Conservation (phyloP, 2,888 invertebrate genomes). For the Scrobipalpa costella region DNA sequence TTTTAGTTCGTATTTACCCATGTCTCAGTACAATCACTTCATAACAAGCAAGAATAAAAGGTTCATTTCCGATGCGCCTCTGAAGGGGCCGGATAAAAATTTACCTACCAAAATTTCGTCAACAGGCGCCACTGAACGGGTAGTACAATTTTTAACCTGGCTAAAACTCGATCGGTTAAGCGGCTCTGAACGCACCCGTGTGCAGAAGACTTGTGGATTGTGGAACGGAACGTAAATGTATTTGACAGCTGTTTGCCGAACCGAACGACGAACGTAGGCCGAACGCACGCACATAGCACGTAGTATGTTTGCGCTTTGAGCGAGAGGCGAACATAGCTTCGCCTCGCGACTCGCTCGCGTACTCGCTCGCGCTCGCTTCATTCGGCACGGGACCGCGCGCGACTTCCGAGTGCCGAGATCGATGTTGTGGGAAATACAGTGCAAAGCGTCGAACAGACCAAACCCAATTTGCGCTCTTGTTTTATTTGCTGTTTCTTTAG, state of each 20-base stretch:
- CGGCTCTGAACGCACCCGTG: too few species aligned
- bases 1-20: too few species aligned
- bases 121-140: too few species aligned
- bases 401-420: conserved; percentile 53
- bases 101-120: too few species aligned
- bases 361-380: conserved; percentile 51
- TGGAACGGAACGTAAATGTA: conserved; percentile 2
- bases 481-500: conserved; percentile 48
- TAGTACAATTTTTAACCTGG: too few species aligned
- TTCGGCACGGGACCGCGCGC: conserved; percentile 51
- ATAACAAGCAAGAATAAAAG: too few species aligned
- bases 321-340: conserved; percentile 10
- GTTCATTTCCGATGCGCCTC: too few species aligned
- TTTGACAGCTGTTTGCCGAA: not conserved
- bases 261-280: not conserved
- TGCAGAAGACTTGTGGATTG: not conserved
- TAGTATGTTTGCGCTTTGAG: not conserved
- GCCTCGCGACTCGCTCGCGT: conserved; percentile 35
- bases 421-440: conserved; percentile 56
- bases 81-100: too few species aligned
- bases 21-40: too few species aligned
- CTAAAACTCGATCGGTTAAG: too few species aligned
- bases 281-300: not conserved
- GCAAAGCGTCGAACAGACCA: conserved; percentile 53
- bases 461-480: conserved; percentile 60